A percentile compares a stretch with the other conserved stretches of the same genome.
Evolutionary conservation across 1,140 invertebrate species (phyloP).

Genomic region (Drosophila pruinosa): DNA sequence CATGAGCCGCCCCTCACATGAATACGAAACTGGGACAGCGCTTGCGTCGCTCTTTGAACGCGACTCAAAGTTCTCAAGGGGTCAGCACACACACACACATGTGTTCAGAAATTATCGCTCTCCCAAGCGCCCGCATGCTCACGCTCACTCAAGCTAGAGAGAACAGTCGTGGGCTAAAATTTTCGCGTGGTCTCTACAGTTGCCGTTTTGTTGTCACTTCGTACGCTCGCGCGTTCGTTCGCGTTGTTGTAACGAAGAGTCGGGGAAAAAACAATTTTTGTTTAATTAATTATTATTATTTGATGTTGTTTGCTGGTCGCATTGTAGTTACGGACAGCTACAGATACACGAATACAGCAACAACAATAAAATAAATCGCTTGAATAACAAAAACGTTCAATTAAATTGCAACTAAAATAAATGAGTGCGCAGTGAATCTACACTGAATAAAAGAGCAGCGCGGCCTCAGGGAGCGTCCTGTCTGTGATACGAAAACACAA

Average conservation of each 20-base stretch:
- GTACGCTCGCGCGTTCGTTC: conserved; percentile 34
- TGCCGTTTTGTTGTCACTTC: conserved; percentile 46
- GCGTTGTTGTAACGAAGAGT: conserved; percentile 4
- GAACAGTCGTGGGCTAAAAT: conserved; percentile 5
- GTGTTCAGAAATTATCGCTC: not conserved
- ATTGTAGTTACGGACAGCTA: not conserved
- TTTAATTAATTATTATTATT: conserved; percentile 60
- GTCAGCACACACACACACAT: not conserved
- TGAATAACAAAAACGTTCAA: conserved; percentile 36
- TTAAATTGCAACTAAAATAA: conserved; percentile 33
- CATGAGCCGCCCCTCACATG: not conserved
- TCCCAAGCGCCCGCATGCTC: not conserved
- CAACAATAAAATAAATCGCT: conserved; percentile 16
- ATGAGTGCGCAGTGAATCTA: conserved; percentile 1
- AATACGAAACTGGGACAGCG: conserved; percentile 8
- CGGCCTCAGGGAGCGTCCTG: conserved; percentile 39
- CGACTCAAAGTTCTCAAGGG: not conserved
- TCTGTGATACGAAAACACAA: conserved; percentile 17
- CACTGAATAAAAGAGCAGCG: not conserved
- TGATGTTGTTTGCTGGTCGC: not conserved
- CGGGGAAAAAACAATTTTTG: conserved; percentile 31
- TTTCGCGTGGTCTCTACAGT: conserved; percentile 45
- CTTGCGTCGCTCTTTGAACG: conserved; percentile 21
- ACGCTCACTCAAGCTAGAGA: not conserved
- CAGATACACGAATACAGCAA: conserved; percentile 30